Percentiles rank a stretch among this genome's conserved stretches.
These are phyloP conservation scores for Zaprionus gabonicus DNA, from an alignment of 1,140 invertebrate genomes.

Conservation along the genomic window DNA sequence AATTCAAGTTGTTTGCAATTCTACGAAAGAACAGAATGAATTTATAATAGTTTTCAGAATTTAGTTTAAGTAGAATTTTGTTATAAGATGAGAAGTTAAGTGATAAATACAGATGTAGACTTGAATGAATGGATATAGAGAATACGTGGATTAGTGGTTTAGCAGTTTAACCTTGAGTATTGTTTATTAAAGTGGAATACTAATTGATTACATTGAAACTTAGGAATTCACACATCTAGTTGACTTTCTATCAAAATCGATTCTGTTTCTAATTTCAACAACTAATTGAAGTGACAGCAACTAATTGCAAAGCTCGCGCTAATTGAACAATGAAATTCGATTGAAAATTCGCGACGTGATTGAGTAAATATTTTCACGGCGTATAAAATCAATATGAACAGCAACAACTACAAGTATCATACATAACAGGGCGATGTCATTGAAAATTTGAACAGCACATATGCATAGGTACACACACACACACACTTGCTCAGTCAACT, in stretches of 20 bases:
- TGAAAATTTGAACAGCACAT: constrained; percentile 26
- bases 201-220: not conserved
- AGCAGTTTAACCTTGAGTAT: not conserved
- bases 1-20: no score
- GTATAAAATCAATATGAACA: constrained; percentile 59
- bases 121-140: no score
- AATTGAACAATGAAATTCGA: constrained; percentile 76
- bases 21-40: no score
- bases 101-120: no score
- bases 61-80: not conserved
- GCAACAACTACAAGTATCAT: not conserved
- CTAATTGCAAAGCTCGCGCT: constrained; percentile 25
- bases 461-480: constrained; percentile 22
- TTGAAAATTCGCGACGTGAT: constrained; percentile 63
- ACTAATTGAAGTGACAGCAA: constrained; percentile 16
- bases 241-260: not conserved
- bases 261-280: constrained; percentile 2
- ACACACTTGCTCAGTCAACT: constrained; percentile 1
- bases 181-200: not conserved
- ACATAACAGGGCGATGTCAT: constrained; percentile 41
- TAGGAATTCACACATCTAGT: not conserved
- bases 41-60: not conserved
- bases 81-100: no score
- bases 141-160: no score
- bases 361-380: constrained; percentile 41